A percentile compares a stretch with the other conserved stretches of the same genome.
These are phyloP conservation scores for Boloria euphrosyne DNA, from an alignment of 2,888 invertebrate genomes.

Conservation along the genomic window DNA sequence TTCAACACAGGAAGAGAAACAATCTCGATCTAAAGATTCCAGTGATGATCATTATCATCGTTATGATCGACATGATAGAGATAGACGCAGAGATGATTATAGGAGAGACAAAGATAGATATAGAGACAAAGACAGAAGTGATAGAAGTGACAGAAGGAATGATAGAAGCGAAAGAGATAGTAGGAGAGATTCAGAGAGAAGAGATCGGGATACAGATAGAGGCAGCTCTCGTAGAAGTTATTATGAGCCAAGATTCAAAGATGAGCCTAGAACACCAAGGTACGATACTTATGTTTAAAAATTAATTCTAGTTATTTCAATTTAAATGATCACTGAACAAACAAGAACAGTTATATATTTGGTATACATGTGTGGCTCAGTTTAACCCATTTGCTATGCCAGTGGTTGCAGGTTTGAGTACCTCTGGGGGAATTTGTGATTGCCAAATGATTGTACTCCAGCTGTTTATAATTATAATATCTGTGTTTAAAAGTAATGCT, in stretches of 20 bases:
- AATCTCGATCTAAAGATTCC: conserved; percentile 64
- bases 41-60: conserved; percentile 64
- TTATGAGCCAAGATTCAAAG: conserved; percentile 86
- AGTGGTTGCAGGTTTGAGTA: too few relatives aligned
- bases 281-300: conserved; percentile 42
- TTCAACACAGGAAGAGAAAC: conserved; percentile 84
- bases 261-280: conserved; percentile 94
- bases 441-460: too few relatives aligned
- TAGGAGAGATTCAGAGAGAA: conserved; percentile 56
- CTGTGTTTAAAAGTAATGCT: too few relatives aligned
- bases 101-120: conserved; percentile 54
- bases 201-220: conserved; percentile 60
- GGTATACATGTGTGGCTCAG: too few relatives aligned
- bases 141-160: conserved; percentile 20
- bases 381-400: too few relatives aligned
- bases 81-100: conserved; percentile 29
- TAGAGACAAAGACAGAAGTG: conserved; percentile 32
- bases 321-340: too few relatives aligned
- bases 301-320: too few relatives aligned
- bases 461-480: too few relatives aligned
- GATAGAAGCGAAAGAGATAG: conserved; percentile 51
- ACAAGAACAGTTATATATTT: too few relatives aligned
- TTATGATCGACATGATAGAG: conserved; percentile 25
- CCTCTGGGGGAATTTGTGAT: too few relatives aligned
- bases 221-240: conserved; percentile 76